Evolutionary conservation across 2,888 invertebrate species (phyloP).

Genomic region (Agrochola lota): DNA sequence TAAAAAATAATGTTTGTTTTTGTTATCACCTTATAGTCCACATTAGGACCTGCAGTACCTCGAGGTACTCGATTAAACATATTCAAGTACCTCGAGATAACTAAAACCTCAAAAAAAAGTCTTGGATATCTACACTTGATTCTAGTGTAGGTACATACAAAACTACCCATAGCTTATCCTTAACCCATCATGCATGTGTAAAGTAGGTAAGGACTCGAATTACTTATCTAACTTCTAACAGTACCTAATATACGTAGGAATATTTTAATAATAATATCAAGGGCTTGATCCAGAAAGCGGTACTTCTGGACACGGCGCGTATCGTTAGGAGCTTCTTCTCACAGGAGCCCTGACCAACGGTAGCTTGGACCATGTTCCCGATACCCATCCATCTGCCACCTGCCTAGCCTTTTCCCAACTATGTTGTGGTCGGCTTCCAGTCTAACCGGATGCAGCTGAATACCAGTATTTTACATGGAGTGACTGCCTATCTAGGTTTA

Average conservation of each 20-base stretch:
- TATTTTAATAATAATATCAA: too few relatives aligned
- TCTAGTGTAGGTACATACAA: background rate
- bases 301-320: too few relatives aligned
- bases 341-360: too few relatives aligned
- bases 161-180: background rate
- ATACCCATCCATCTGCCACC: too few relatives aligned
- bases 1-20: conserved; percentile 40
- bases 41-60: background rate
- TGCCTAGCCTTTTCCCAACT: too few relatives aligned
- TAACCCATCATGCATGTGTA: background rate
- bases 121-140: background rate
- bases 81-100: background rate
- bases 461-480: too few relatives aligned
- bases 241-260: background rate
- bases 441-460: too few relatives aligned
- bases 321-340: too few relatives aligned
- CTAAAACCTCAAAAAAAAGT: background rate
- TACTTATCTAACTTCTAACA: background rate
- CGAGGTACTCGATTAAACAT: background rate
- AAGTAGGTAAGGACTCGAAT: background rate
- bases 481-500: too few relatives aligned
- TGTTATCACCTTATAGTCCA: background rate
- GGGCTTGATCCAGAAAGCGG: too few relatives aligned
- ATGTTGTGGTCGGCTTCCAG: too few relatives aligned
- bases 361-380: too few relatives aligned